Conservation (phyloP, 2,113 vertebrate genomes). For the Lamprotornis superbus region DNA sequence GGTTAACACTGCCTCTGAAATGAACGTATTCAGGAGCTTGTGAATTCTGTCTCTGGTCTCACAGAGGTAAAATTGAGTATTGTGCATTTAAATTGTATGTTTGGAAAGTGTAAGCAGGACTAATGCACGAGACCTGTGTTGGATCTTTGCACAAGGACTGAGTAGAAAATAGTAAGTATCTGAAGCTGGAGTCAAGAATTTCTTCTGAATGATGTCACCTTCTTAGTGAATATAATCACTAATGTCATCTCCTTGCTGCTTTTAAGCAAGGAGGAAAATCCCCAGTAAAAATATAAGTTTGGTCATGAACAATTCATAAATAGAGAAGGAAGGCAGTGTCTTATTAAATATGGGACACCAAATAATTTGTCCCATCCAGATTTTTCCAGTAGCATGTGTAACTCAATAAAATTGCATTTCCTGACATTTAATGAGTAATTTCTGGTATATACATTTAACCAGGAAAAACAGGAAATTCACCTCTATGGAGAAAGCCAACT, state of each 20-base stretch:
- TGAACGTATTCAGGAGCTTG: background rate
- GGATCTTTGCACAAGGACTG: background rate
- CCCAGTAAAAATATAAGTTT: background rate
- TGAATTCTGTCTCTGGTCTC: background rate
- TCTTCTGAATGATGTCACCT: constrained; percentile 16
- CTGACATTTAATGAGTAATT: constrained; percentile 43
- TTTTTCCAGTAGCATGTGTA: constrained; percentile 15
- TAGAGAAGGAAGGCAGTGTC: background rate
- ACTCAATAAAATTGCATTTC: constrained; percentile 15
- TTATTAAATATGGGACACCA: background rate
- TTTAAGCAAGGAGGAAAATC: background rate
- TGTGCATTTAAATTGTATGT: background rate
- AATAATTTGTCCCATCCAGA: background rate
- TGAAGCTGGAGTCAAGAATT: background rate
- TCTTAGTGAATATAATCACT: background rate
- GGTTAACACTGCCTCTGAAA: background rate
- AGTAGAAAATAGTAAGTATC: background rate
- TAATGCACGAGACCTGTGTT: background rate
- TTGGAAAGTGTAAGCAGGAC: background rate
- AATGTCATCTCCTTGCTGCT: background rate
- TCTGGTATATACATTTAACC: constrained; percentile 44
- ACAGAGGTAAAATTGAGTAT: background rate
- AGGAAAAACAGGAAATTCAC: constrained; percentile 49
- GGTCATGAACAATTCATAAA: background rate
- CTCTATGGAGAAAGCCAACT: background rate